phyloP scores from a whole-genome alignment of 2,797 vertebrate genomes.

The Ptychobarbus kaznakovi region DNA sequence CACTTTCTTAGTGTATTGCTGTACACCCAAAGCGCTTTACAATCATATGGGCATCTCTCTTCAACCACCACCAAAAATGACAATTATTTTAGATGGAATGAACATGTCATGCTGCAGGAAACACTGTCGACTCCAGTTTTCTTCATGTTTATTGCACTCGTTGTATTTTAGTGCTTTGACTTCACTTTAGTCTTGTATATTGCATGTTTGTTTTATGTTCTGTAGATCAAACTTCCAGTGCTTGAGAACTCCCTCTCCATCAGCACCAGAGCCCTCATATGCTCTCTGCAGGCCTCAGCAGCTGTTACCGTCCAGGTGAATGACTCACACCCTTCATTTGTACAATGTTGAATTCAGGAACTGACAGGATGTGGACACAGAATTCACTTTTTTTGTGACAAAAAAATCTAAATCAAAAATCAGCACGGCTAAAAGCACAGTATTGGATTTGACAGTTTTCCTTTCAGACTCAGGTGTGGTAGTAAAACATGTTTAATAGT shows the following conservation, averaged over 20 bases:
- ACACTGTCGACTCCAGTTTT: not conserved
- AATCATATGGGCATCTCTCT: too few species aligned
- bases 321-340: not conserved
- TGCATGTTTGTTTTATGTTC: not conserved
- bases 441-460: not conserved
- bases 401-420: not conserved
- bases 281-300: constrained; percentile 64
- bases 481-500: not conserved
- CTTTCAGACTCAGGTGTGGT: too few species aligned
- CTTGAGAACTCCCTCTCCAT: constrained; percentile 75
- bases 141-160: not conserved
- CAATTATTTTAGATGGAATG: too few species aligned
- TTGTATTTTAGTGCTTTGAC: not conserved
- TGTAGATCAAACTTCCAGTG: constrained; percentile 73
- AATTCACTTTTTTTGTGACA: not conserved
- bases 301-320: constrained; percentile 72
- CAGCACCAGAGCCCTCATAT: constrained; percentile 70
- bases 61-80: too few species aligned
- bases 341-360: not conserved
- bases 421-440: not conserved
- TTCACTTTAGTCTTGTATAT: not conserved
- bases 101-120: too few species aligned
- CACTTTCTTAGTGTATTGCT: too few species aligned
- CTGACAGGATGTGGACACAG: constrained; percentile 5
- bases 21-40: too few species aligned